Percentiles rank a stretch among this genome's conserved stretches.
Conservation (phyloP, 2,888 invertebrate species). For the Cryptocheilus praepositus region DNA sequence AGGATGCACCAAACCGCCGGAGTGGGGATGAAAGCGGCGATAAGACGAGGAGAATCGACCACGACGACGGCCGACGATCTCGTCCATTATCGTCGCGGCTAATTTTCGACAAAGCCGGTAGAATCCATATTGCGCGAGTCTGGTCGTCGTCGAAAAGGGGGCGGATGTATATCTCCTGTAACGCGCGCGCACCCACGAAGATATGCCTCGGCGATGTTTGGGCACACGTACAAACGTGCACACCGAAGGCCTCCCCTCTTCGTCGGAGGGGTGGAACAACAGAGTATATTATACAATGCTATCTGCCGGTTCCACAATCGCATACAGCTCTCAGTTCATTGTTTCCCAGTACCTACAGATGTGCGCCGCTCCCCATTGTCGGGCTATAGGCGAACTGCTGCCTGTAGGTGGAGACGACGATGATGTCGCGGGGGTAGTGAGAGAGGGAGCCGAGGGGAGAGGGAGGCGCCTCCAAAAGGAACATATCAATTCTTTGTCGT, state of each 20-base stretch:
- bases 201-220: too few species aligned
- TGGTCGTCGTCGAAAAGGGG: constrained; percentile 37
- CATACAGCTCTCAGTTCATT: constrained; percentile 70
- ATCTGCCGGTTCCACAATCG: constrained; percentile 71
- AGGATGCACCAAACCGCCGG: not conserved
- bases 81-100: constrained; percentile 65
- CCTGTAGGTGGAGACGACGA: constrained; percentile 20
- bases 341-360: constrained; percentile 71
- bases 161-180: not conserved
- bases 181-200: too few species aligned
- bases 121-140: constrained; percentile 54
- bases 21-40: constrained; percentile 25
- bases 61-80: constrained; percentile 26
- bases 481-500: constrained; percentile 66
- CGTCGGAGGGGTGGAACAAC: constrained; percentile 62
- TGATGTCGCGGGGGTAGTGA: constrained; percentile 26
- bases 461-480: constrained; percentile 58
- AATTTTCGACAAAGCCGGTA: constrained; percentile 59
- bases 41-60: constrained; percentile 5
- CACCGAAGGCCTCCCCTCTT: constrained; percentile 19
- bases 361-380: constrained; percentile 66
- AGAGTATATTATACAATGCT: constrained; percentile 73
- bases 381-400: constrained; percentile 55
- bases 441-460: constrained; percentile 33
- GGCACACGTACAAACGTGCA: constrained; percentile 19